These are phyloP conservation scores for Nymphalis urticae DNA, from an alignment of 2,888 invertebrate genomes.

Conservation along the genomic window DNA sequence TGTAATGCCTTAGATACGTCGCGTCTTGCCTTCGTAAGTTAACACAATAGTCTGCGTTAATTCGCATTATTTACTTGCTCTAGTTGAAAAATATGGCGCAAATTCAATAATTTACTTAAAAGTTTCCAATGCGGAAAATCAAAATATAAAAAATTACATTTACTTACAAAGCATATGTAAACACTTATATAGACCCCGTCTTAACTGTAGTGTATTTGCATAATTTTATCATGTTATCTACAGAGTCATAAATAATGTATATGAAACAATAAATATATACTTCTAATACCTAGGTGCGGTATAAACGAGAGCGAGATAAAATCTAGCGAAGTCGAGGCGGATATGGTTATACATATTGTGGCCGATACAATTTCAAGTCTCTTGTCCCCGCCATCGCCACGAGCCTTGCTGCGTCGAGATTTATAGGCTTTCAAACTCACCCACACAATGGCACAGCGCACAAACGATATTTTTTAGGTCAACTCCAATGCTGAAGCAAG, in stretches of 20 bases:
- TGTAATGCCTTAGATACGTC: constrained; percentile 38
- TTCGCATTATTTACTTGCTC: neutral
- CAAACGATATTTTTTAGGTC: constrained; percentile 66
- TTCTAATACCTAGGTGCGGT: constrained; percentile 22
- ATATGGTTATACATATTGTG: constrained; percentile 56
- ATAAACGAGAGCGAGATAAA: constrained; percentile 38
- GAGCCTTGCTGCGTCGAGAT: constrained; percentile 53
- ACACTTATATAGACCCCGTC: neutral
- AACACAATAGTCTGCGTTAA: constrained; percentile 2
- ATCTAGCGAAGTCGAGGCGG: constrained; percentile 53
- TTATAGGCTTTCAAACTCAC: constrained; percentile 72
- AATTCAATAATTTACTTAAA: neutral
- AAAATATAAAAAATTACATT: neutral
- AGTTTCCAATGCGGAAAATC: neutral
- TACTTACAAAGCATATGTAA: neutral
- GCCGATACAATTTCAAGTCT: constrained; percentile 48
- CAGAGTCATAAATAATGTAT: constrained; percentile 8
- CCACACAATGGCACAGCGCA: constrained; percentile 53
- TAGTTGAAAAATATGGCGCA: too few relatives aligned
- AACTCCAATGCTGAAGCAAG: constrained; percentile 31
- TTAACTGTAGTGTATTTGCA: constrained; percentile 4
- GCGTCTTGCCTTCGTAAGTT: constrained; percentile 11
- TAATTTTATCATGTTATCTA: neutral
- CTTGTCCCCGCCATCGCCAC: constrained; percentile 49
- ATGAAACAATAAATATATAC: constrained; percentile 3